Conservation (phyloP, 2,888 invertebrate species). For the Tortricodes alternella region DNA sequence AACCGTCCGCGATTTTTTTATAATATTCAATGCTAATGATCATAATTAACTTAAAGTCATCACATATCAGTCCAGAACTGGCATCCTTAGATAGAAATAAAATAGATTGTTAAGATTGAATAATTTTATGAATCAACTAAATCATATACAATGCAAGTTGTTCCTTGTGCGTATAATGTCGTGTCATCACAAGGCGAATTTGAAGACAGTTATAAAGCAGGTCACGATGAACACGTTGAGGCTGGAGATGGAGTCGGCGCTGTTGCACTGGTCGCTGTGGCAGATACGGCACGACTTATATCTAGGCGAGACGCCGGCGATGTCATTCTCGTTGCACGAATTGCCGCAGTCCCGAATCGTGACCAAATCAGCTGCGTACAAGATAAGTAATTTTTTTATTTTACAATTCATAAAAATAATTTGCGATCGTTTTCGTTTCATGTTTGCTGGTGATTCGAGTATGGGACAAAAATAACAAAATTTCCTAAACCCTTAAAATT, state of each 20-base stretch:
- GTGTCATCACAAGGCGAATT: slow-evolving; percentile 25
- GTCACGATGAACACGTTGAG: slow-evolving; percentile 41
- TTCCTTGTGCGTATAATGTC: not conserved
- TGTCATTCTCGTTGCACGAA: slow-evolving; percentile 47
- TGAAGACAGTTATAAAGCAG: slow-evolving; percentile 37
- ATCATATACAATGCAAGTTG: not conserved
- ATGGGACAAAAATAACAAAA: no score
- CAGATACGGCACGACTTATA: slow-evolving; percentile 61
- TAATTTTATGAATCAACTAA: not conserved
- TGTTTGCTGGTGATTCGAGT: no score
- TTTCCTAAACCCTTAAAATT: no score
- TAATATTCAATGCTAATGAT: no score
- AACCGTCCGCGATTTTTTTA: no score
- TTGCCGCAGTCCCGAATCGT: slow-evolving; percentile 62
- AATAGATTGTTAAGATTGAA: no score
- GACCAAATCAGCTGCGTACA: slow-evolving; percentile 39
- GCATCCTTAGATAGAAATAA: no score
- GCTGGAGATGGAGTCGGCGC: slow-evolving; percentile 46
- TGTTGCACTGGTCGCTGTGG: slow-evolving; percentile 61
- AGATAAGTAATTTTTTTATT: no score
- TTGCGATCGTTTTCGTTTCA: no score
- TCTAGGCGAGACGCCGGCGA: slow-evolving; percentile 40
- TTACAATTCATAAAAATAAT: no score
- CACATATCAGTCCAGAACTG: no score
- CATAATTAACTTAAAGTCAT: no score